phyloP scores from a whole-genome alignment of 2,113 vertebrate genomes.

The Ctenomys sociabilis region DNA sequence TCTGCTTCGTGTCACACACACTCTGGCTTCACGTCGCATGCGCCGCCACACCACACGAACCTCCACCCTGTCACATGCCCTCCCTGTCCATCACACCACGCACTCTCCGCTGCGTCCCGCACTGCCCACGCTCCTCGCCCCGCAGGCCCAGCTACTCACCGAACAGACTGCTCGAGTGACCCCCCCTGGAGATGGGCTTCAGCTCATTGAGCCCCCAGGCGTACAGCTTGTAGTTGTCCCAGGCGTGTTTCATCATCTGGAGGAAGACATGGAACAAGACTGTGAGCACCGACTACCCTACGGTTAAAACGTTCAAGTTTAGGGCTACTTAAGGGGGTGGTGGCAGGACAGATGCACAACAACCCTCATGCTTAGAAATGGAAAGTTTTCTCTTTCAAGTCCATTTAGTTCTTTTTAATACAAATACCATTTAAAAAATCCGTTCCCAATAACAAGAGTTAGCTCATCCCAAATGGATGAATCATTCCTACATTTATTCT shows the following conservation, averaged over 20 bases:
- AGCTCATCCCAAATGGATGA: slow-evolving; percentile 32
- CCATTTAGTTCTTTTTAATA: background rate
- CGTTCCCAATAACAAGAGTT: slow-evolving; percentile 42
- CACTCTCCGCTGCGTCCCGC: too few relatives aligned
- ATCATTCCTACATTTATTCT: slow-evolving; percentile 49
- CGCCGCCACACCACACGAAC: too few relatives aligned
- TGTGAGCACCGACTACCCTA: slow-evolving; percentile 15
- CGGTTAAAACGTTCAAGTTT: slow-evolving; percentile 64
- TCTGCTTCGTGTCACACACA: too few relatives aligned
- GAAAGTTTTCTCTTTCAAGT: slow-evolving; percentile 10
- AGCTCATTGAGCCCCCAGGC: slow-evolving; percentile 99
- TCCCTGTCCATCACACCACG: too few relatives aligned
- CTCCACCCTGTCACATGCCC: too few relatives aligned
- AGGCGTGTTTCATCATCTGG: slow-evolving; percentile 99
- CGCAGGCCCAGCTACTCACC: slow-evolving; percentile 89
- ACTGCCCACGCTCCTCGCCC: too few relatives aligned
- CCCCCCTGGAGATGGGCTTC: slow-evolving; percentile 95
- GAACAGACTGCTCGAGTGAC: slow-evolving; percentile 99
- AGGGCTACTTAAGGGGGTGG: slow-evolving; percentile 48
- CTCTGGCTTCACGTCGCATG: too few relatives aligned
- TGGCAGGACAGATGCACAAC: background rate
- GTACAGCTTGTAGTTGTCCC: slow-evolving; percentile 96
- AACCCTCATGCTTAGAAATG: background rate
- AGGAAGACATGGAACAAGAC: slow-evolving; percentile 81
- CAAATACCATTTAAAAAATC: slow-evolving; percentile 28